These are phyloP conservation scores for Zeugodacus cucurbitae DNA, from an alignment of 1,140 invertebrate species.

Conservation along the genomic window DNA sequence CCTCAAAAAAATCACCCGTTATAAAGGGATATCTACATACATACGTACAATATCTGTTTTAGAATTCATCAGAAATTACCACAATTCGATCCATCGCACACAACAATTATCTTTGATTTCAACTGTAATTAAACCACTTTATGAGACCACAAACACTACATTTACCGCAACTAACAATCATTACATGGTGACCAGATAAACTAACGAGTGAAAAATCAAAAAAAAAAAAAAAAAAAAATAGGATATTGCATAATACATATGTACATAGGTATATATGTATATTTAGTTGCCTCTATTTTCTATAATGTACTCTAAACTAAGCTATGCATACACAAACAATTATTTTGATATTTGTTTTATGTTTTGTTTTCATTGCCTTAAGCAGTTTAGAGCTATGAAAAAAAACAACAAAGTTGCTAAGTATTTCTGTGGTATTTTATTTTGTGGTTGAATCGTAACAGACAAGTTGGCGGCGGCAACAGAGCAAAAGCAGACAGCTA, in stretches of 20 bases:
- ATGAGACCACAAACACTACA: not conserved
- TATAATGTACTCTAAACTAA: too few species aligned
- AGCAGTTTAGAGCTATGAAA: not conserved
- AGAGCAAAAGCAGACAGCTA: not conserved
- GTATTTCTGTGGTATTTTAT: not conserved
- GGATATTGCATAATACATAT: not conserved
- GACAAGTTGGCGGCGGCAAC: constrained; percentile 18
- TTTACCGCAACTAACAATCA: constrained; percentile 4
- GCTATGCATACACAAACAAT: too few species aligned
- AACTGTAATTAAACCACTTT: constrained; percentile 3
- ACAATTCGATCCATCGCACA: too few species aligned
- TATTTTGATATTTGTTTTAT: not conserved
- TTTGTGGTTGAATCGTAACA: constrained; percentile 24
- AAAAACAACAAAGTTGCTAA: not conserved
- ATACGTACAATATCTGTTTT: not conserved
- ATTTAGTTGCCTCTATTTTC: not conserved
- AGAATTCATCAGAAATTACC: not conserved
- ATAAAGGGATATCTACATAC: not conserved
- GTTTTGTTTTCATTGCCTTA: not conserved
- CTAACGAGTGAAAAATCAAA: not conserved
- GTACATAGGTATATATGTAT: not conserved
- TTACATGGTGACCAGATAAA: not conserved
- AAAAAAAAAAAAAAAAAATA: not conserved
- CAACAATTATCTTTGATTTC: not conserved
- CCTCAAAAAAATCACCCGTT: too few species aligned